Conservation (phyloP, 2,113 vertebrate genomes). For the Colossoma macropomum region DNA sequence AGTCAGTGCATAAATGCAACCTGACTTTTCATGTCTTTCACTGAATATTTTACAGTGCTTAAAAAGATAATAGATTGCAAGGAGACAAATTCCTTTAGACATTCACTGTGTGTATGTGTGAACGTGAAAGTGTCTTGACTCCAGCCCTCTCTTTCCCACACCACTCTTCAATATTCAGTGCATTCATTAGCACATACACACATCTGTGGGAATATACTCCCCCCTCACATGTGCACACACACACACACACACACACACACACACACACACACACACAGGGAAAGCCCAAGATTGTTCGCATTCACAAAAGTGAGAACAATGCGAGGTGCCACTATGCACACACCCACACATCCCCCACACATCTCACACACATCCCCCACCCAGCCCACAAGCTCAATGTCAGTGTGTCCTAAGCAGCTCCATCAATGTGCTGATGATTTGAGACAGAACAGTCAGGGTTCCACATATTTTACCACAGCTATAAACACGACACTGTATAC, state of each 20-base stretch:
- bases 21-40: not conserved
- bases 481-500: not conserved
- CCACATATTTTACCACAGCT: not conserved
- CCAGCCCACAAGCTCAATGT: constrained; percentile 69
- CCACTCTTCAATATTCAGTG: constrained; percentile 77
- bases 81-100: constrained; percentile 3
- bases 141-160: constrained; percentile 67
- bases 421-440: constrained; percentile 66
- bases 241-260: constrained; percentile 21
- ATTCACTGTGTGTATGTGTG: constrained; percentile 15
- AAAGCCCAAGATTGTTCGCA: constrained; percentile 62
- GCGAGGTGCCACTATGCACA: not conserved
- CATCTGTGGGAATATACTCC: constrained; percentile 66
- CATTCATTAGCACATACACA: constrained; percentile 79
- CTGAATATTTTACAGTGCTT: not conserved
- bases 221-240: constrained; percentile 17
- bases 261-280: constrained; percentile 40
- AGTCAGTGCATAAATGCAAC: not conserved
- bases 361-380: not conserved
- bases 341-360: constrained; percentile 63
- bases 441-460: constrained; percentile 37
- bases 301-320: constrained; percentile 49
- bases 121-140: constrained; percentile 51
- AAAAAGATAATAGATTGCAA: not conserved
- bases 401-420: constrained; percentile 61